These are phyloP conservation scores for Grapholita molesta DNA, from an alignment of 1,140 invertebrate species.

Conservation along the genomic window DNA sequence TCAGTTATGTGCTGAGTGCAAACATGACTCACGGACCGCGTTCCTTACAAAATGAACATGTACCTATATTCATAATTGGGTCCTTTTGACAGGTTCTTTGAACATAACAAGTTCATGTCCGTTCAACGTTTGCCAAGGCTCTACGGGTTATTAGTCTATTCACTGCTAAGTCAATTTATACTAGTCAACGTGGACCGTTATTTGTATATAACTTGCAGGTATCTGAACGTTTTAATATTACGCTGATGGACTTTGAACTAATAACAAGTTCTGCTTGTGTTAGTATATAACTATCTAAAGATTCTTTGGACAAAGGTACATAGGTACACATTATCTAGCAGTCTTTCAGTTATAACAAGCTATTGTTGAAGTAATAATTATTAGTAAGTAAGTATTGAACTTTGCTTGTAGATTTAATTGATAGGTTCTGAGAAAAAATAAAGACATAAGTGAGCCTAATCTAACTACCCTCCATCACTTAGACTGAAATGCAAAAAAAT, in stretches of 20 bases:
- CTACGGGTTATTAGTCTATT: not conserved
- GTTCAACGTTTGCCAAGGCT: not conserved
- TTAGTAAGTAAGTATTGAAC: no score
- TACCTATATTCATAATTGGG: not conserved
- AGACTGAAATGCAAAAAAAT: no score
- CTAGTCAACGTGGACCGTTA: not conserved
- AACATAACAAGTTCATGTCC: not conserved
- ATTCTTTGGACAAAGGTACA: not conserved
- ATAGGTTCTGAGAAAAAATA: no score
- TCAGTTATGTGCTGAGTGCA: not conserved
- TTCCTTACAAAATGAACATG: not conserved
- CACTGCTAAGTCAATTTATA: not conserved
- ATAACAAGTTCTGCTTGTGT: not conserved
- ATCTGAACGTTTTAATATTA: not conserved
- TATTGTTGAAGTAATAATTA: no score
- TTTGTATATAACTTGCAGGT: not conserved
- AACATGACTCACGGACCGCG: not conserved
- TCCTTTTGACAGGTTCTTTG: not conserved
- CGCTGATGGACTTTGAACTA: not conserved
- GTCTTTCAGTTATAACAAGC: no score
- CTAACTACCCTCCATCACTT: no score
- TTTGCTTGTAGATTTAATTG: no score
- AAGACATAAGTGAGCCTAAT: no score
- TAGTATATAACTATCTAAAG: not conserved
- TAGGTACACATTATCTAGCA: no score